Conservation (phyloP, 2,888 invertebrate genomes). For the Pachliopta kotzebuea region DNA sequence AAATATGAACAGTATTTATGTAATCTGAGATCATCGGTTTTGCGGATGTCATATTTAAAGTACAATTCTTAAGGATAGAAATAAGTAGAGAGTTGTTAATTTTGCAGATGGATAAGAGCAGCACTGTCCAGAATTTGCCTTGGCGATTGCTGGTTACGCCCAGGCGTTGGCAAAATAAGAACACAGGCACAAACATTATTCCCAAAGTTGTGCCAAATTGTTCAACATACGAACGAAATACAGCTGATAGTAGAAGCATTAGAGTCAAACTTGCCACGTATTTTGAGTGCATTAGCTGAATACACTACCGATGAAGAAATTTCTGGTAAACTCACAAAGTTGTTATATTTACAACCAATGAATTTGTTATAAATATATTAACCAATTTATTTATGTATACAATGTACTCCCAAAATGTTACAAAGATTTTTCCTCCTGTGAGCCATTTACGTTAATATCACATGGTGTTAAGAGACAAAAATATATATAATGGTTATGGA, state of each 20-base stretch:
- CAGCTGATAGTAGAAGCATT: constrained; percentile 66
- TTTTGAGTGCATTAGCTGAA: constrained; percentile 64
- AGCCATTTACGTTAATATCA: too few species aligned
- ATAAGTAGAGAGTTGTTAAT: neutral
- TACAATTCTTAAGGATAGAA: too few species aligned
- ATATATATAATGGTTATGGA: too few species aligned
- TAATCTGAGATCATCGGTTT: too few species aligned
- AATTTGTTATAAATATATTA: neutral
- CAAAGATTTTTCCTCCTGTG: too few species aligned
- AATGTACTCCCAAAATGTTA: too few species aligned
- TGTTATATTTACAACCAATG: neutral
- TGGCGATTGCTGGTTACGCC: constrained; percentile 70
- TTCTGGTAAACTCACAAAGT: constrained; percentile 47
- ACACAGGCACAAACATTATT: constrained; percentile 70
- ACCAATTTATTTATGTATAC: too few species aligned
- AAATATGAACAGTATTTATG: too few species aligned
- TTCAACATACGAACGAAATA: constrained; percentile 56
- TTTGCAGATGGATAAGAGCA: constrained; percentile 71
- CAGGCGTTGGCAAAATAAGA: constrained; percentile 70
- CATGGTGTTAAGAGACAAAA: too few species aligned
- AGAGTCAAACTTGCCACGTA: constrained; percentile 65
- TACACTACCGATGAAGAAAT: constrained; percentile 76
- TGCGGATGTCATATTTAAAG: too few species aligned
- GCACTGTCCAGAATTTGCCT: constrained; percentile 68
- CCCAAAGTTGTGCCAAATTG: constrained; percentile 67